A percentile compares a stretch with the other conserved stretches of the same genome.
Conservation (phyloP, 2,888 invertebrate genomes). For the Eucera pruinosa region DNA sequence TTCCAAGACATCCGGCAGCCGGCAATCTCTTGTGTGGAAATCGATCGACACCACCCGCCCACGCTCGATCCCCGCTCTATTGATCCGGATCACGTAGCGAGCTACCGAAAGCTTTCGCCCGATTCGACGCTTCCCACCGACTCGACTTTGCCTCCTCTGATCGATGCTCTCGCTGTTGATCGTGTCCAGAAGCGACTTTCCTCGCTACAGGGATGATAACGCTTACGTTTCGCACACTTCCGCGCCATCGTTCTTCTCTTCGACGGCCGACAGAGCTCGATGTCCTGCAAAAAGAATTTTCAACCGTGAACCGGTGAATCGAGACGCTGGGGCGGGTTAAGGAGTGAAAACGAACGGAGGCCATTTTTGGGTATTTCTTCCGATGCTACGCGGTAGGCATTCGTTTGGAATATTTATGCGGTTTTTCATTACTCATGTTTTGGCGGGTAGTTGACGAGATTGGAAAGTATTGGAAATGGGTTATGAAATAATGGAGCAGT, state of each 20-base stretch:
- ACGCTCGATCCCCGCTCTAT: slow-evolving; percentile 8
- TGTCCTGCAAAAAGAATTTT: slow-evolving; percentile 46
- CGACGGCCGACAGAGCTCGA: slow-evolving; percentile 21
- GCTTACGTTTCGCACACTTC: slow-evolving; percentile 50
- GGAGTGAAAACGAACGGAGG: no score
- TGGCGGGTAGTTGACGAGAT: no score
- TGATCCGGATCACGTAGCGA: slow-evolving; percentile 26
- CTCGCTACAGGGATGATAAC: slow-evolving; percentile 44
- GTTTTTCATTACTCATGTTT: no score
- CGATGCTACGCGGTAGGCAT: no score
- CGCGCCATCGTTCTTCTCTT: slow-evolving; percentile 44
- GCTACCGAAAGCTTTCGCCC: slow-evolving; percentile 23
- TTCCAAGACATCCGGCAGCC: slow-evolving; percentile 27
- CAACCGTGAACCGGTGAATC: no score
- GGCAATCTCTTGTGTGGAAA: slow-evolving; percentile 33
- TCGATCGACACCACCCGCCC: slow-evolving; percentile 33
- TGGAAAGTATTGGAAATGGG: no score
- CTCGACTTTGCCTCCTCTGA: slow-evolving; percentile 3
- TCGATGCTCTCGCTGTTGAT: slow-evolving; percentile 32
- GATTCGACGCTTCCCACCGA: slow-evolving; percentile 28
- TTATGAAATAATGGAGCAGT: no score
- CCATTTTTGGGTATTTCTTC: no score
- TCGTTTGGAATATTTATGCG: no score
- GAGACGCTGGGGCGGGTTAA: no score
- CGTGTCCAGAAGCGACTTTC: slow-evolving; percentile 41